Conservation (phyloP, 2,113 vertebrate species). For the Sminthopsis crassicaudata region DNA sequence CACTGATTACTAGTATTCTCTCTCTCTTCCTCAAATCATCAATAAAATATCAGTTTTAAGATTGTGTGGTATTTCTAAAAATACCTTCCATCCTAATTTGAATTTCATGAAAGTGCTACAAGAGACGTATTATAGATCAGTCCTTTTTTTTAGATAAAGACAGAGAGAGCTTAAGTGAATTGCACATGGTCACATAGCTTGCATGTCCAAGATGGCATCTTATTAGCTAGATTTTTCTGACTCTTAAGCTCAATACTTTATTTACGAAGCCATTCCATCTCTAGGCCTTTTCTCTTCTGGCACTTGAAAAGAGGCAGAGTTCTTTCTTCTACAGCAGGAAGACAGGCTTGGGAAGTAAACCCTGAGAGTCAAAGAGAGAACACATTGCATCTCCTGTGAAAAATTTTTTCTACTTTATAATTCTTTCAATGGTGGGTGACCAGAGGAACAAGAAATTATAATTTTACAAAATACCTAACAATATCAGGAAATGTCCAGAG, state of each 20-base stretch:
- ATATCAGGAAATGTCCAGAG: background rate
- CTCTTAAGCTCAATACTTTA: background rate
- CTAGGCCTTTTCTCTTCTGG: background rate
- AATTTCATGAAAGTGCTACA: background rate
- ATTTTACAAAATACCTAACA: background rate
- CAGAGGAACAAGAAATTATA: background rate
- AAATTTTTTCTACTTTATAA: background rate
- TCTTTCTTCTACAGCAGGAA: background rate
- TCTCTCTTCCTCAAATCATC: background rate
- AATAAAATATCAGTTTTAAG: background rate
- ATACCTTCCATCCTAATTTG: background rate
- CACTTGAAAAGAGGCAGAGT: background rate
- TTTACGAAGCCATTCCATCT: background rate
- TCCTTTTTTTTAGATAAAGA: background rate
- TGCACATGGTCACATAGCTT: slow-evolving; percentile 11
- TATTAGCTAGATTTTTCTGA: background rate
- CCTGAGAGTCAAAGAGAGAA: background rate
- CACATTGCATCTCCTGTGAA: background rate
- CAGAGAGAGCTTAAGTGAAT: background rate
- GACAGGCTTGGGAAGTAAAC: background rate
- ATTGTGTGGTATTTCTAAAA: background rate
- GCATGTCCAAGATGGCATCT: background rate
- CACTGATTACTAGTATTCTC: background rate
- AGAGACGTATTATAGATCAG: background rate
- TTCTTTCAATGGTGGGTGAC: background rate